Evolutionary conservation across 2,797 vertebrate species (phyloP).

Genomic region (Sorex maritimensis): DNA sequence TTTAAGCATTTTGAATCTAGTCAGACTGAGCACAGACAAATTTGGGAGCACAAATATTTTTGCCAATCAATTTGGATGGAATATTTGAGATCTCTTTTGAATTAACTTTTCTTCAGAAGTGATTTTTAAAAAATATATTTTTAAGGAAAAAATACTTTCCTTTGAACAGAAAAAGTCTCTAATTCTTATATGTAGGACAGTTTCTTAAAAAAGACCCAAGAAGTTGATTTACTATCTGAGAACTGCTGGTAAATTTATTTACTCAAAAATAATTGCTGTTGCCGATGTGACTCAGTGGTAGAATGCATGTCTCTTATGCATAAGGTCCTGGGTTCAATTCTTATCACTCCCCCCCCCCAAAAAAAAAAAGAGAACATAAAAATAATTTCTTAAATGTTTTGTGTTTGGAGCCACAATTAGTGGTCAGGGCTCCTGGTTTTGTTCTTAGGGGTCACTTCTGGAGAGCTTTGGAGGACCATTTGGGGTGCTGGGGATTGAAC

Average conservation of each 20-base stretch:
- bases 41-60: background rate
- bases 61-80: constrained; percentile 20
- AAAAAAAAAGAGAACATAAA: too few relatives aligned
- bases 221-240: constrained; percentile 38
- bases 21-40: background rate
- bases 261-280: background rate
- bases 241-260: constrained; percentile 46
- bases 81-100: constrained; percentile 54
- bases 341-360: too few relatives aligned
- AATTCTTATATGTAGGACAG: constrained; percentile 9
- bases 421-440: too few relatives aligned
- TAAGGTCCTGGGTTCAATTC: too few relatives aligned
- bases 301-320: too few relatives aligned
- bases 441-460: too few relatives aligned
- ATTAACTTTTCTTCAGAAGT: constrained; percentile 20
- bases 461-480: too few relatives aligned
- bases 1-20: background rate
- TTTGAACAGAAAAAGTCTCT: constrained; percentile 58
- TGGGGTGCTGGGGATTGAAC: too few relatives aligned
- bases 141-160: background rate
- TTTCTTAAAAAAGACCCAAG: constrained; percentile 10
- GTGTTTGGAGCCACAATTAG: background rate
- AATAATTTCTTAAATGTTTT: background rate
- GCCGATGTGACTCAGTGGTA: too few relatives aligned
- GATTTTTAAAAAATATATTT: background rate